These are phyloP conservation scores for Standfussiana lucernea DNA, from an alignment of 2,888 invertebrate species.

Conservation along the genomic window DNA sequence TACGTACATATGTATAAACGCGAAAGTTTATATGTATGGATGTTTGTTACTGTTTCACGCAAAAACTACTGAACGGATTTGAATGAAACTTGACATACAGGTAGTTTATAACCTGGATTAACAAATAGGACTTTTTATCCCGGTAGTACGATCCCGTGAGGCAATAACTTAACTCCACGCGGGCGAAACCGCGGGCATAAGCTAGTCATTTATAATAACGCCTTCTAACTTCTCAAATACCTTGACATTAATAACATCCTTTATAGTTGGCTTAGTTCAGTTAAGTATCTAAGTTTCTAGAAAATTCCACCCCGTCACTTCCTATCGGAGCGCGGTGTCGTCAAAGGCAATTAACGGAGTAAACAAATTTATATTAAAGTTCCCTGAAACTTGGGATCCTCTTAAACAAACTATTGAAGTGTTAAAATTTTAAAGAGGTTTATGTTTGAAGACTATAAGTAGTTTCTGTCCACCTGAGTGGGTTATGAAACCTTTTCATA, in stretches of 20 bases:
- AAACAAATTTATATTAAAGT: slow-evolving; percentile 54
- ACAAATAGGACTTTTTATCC: no score
- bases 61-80: no score
- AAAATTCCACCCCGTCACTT: slow-evolving; percentile 47
- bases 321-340: slow-evolving; percentile 42
- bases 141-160: no score
- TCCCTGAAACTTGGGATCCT: slow-evolving; percentile 45
- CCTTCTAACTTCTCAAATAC: neutral
- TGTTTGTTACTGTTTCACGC: no score
- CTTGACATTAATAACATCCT: slow-evolving; percentile 31
- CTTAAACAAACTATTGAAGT: slow-evolving; percentile 62
- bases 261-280: slow-evolving; percentile 20
- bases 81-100: no score
- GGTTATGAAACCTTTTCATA: slow-evolving; percentile 54
- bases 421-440: slow-evolving; percentile 67
- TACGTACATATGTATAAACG: no score
- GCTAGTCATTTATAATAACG: neutral
- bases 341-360: slow-evolving; percentile 48
- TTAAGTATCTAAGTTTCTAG: slow-evolving; percentile 28
- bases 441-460: slow-evolving; percentile 62
- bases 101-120: no score
- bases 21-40: no score
- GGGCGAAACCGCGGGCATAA: no score
- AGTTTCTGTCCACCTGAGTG: slow-evolving; percentile 52
- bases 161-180: no score